Evolutionary conservation across 2,113 vertebrate genomes (phyloP).

Genomic region (Polypterus senegalus): DNA sequence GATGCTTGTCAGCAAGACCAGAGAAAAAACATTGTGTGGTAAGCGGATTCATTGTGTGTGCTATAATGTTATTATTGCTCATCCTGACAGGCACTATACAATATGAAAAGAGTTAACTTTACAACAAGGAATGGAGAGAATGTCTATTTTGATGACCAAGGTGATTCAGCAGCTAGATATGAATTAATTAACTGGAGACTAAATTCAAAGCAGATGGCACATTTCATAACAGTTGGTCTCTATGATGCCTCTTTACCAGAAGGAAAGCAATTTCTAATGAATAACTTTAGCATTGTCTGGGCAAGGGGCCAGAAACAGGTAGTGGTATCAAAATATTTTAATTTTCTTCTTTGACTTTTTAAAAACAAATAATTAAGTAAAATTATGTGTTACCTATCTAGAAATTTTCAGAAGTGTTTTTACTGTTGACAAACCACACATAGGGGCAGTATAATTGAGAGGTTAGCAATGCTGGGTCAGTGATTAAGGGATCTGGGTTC

Average conservation of each 20-base stretch:
- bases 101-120: slow-evolving; percentile 8
- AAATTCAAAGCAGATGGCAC: neutral
- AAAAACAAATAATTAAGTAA: no score
- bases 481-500: no score
- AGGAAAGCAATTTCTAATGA: neutral
- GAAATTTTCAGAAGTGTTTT: no score
- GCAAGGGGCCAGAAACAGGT: neutral
- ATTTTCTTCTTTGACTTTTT: no score
- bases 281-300: neutral
- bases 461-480: no score
- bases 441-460: no score
- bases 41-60: no score
- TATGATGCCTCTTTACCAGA: slow-evolving; percentile 1
- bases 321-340: no score
- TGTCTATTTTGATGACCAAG: slow-evolving; percentile 14
- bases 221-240: slow-evolving; percentile 1
- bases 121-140: slow-evolving; percentile 6
- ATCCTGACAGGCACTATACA: neutral
- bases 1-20: no score
- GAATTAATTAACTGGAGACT: slow-evolving; percentile 10
- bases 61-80: neutral
- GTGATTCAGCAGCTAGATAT: slow-evolving; percentile 39
- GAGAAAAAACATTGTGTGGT: no score
- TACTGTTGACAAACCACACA: no score
- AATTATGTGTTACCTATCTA: no score